Conservation (phyloP, 2,113 vertebrate species). For the Odobenus rosmarus region DNA sequence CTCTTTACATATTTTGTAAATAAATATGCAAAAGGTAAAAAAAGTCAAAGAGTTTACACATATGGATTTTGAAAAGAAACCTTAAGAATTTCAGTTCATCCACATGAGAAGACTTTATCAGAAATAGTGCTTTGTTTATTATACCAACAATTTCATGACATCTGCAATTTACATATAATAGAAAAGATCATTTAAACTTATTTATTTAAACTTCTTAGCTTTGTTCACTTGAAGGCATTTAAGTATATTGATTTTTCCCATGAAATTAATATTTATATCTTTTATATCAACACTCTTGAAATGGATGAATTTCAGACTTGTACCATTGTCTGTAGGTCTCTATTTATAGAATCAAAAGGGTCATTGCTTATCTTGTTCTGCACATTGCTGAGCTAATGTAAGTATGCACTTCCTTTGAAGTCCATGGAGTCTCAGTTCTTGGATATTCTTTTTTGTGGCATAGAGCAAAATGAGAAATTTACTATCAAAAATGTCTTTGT, state of each 20-base stretch:
- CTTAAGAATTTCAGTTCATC: not conserved
- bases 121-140: not conserved
- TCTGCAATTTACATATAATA: not conserved
- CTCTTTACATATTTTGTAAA: not conserved
- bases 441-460: constrained; percentile 8
- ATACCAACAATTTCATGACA: not conserved
- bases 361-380: constrained; percentile 46
- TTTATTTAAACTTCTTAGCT: not conserved
- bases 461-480: not conserved
- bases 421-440: not conserved
- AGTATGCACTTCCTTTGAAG: constrained; percentile 4
- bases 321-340: not conserved
- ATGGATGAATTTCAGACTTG: not conserved
- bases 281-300: not conserved
- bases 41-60: not conserved
- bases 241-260: not conserved
- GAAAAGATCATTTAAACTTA: not conserved
- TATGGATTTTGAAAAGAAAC: not conserved
- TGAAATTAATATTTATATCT: not conserved
- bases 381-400: constrained; percentile 29
- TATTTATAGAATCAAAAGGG: constrained; percentile 37
- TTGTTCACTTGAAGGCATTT: not conserved
- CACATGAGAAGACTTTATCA: not conserved
- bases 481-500: constrained; percentile 25
- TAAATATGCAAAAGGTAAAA: not conserved